Percentiles rank a stretch among this genome's conserved stretches.
Conservation (phyloP, 2,113 vertebrate genomes). For the Gymnobelideus leadbeateri region DNA sequence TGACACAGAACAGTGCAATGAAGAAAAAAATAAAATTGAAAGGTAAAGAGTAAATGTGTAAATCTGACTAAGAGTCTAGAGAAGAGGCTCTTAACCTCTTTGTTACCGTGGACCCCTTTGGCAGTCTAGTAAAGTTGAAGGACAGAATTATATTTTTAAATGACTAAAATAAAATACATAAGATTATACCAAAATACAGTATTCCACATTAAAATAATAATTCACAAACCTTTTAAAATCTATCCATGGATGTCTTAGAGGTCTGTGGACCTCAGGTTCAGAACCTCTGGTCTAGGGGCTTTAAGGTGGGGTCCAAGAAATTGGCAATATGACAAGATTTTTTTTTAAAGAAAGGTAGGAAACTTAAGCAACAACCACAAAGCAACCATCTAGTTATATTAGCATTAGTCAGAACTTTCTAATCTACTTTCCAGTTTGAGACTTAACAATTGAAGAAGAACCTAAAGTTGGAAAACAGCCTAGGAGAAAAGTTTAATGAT, state of each 20-base stretch:
- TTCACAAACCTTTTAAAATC: not conserved
- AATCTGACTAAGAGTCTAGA: not conserved
- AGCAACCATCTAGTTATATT: conserved; percentile 34
- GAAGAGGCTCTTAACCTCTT: not conserved
- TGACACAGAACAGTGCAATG: conserved; percentile 17
- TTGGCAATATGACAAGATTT: not conserved
- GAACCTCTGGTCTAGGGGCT: not conserved
- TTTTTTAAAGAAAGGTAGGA: not conserved
- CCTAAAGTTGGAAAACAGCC: conserved; percentile 34
- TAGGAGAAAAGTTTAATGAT: conserved; percentile 26
- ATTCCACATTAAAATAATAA: not conserved
- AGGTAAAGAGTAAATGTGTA: conserved; percentile 50
- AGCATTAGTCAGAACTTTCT: conserved; percentile 22
- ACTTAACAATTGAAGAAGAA: not conserved
- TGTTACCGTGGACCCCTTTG: not conserved
- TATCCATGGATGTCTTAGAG: not conserved
- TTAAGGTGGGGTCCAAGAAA: not conserved
- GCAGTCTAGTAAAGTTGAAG: not conserved
- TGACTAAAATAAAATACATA: not conserved
- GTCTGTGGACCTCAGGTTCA: not conserved
- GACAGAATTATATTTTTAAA: not conserved
- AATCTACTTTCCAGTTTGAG: conserved; percentile 31
- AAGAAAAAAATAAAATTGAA: conserved; percentile 49
- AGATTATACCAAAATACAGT: not conserved
- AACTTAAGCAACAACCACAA: not conserved